phyloP scores from a whole-genome alignment of 2,113 vertebrate species.

The Hyaena hyaena region DNA sequence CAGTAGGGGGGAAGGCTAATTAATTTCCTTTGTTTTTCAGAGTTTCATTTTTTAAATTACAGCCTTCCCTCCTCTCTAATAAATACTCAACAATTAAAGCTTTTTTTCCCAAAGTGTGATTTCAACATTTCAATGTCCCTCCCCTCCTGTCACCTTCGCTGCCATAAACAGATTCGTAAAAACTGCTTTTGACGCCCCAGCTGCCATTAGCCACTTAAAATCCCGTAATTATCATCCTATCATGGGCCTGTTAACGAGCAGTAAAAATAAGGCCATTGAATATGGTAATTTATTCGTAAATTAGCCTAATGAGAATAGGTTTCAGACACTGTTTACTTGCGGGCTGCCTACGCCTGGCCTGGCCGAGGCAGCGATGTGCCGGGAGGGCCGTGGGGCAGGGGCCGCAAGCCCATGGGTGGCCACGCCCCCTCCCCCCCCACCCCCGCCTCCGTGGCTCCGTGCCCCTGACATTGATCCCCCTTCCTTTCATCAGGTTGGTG shows the following conservation, averaged over 20 bases:
- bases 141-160: constrained; percentile 89
- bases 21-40: constrained; percentile 89
- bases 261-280: constrained; percentile 98
- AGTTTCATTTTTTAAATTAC: constrained; percentile 90
- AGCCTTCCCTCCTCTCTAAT: constrained; percentile 90
- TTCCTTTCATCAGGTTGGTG: background rate
- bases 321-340: constrained; percentile 92
- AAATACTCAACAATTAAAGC: constrained; percentile 92
- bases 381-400: background rate
- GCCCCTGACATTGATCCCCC: background rate
- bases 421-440: background rate
- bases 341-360: constrained; percentile 85
- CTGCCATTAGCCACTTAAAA: constrained; percentile 94
- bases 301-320: constrained; percentile 96
- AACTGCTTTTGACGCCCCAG: constrained; percentile 92
- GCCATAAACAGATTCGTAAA: constrained; percentile 92
- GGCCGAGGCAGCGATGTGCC: constrained; percentile 79
- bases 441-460: accelerated
- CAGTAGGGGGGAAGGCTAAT: constrained; percentile 77
- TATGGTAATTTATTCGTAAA: constrained; percentile 98
- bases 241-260: constrained; percentile 96
- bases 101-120: constrained; percentile 89
- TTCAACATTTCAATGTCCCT: constrained; percentile 89
- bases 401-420: background rate
- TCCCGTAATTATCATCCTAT: constrained; percentile 98